Base-by-base conservation (phyloP, 2,797 vertebrate genomes). In the Prunella strophiata region DNA sequence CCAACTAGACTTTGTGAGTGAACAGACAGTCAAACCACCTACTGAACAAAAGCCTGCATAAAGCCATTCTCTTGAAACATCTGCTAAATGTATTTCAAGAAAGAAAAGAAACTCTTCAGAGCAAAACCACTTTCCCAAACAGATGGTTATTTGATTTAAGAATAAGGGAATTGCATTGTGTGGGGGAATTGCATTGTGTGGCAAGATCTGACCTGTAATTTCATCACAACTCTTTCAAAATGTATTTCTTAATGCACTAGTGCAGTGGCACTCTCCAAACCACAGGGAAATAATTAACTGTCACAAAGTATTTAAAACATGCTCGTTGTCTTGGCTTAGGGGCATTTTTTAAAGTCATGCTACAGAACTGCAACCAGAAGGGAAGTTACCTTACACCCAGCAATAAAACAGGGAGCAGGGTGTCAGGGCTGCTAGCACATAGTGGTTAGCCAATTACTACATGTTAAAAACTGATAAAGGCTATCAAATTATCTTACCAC, bases 131-230 rank as follows among this genome's bases (percentile, higher is more conserved):
- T 91, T 96, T 72, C 73, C 79, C 32, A 91, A 91, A 73, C 62
- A 96, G 87, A 95, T 86, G 70, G 85, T 88, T 93, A 93, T 85
- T 93, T 71, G 72, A 92, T 93, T 93, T 88, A 91, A 86, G 73
- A 90, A 95, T n/a, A 93, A 88, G 88, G 34, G 55, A 94, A 84
- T 36, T 88, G 48, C 63, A 91, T 86, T 82, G 81, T 81, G 63
- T 76, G 66, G 66, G 82, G 32, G 55, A 94, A 84, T 32, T 88
- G 52, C 63, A 91, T 84, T 82, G 81, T 81, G 63, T 79, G 66
- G 76, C 23, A 93, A 91, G 57, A 84, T 36, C 25, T 90, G 88
- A 91, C 89, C 91, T 76, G 70, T 66, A 89, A 89, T 78, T 96
- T 92, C 91, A 92, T 91, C 76, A 83, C 70, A 79, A 61, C 3